phyloP scores from a whole-genome alignment of 2,888 invertebrate genomes.

The Eremobia ochroleuca region DNA sequence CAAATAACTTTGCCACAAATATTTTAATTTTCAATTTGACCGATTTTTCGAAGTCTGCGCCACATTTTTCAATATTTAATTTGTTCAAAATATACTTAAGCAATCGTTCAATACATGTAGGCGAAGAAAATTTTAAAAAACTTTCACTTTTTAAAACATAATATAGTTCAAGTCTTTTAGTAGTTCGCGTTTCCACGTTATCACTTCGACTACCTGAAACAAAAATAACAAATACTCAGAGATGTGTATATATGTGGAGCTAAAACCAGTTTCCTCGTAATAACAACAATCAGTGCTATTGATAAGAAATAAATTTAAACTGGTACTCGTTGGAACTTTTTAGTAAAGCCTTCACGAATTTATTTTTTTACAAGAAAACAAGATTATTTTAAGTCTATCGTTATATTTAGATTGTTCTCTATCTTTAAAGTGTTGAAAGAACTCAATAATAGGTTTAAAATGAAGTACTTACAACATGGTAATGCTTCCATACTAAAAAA shows the following conservation, averaged over 20 bases:
- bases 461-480: too few relatives aligned
- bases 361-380: too few relatives aligned
- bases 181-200: slow-evolving; percentile 9
- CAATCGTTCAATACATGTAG: slow-evolving; percentile 8
- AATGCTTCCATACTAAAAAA: too few relatives aligned
- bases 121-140: slow-evolving; percentile 9
- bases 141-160: too few relatives aligned
- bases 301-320: too few relatives aligned
- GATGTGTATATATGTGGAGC: slow-evolving; percentile 21
- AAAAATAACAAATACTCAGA: slow-evolving; percentile 28
- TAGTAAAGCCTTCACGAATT: too few relatives aligned
- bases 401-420: too few relatives aligned
- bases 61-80: slow-evolving; percentile 16
- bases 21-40: slow-evolving; percentile 20
- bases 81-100: slow-evolving; percentile 21
- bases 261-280: slow-evolving; percentile 19
- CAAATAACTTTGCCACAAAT: slow-evolving; percentile 35
- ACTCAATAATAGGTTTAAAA: too few relatives aligned
- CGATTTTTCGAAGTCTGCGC: slow-evolving; percentile 12
- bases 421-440: too few relatives aligned
- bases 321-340: too few relatives aligned
- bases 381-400: too few relatives aligned
- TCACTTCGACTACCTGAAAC: slow-evolving; percentile 21
- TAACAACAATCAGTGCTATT: slow-evolving; percentile 17
- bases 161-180: slow-evolving; percentile 15